phyloP scores from a whole-genome alignment of 2,113 vertebrate genomes.

The Centropus unirufus region DNA sequence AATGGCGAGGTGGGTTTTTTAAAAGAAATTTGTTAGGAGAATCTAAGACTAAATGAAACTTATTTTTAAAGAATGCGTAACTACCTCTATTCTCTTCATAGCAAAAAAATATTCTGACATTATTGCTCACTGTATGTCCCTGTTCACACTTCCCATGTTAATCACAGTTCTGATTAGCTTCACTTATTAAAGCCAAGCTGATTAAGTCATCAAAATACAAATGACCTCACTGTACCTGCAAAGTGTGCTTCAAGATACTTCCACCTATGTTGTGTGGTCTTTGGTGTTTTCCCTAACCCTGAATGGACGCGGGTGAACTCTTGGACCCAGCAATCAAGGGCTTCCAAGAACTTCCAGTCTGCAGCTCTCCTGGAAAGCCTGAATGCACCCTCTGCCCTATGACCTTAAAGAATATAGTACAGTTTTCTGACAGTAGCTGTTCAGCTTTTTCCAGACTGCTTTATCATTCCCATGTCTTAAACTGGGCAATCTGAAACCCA shows the following conservation, averaged over 20 bases:
- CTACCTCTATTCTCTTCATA: neutral
- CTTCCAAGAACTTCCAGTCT: neutral
- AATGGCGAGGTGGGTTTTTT: neutral
- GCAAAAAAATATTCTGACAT: neutral
- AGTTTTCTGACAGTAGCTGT: neutral
- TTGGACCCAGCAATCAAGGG: neutral
- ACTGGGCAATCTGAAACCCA: neutral
- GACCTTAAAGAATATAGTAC: neutral
- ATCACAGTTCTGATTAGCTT: neutral
- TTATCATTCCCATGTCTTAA: neutral
- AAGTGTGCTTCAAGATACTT: neutral
- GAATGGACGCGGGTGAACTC: neutral
- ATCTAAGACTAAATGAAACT: neutral
- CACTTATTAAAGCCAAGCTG: neutral
- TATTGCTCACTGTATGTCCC: accelerated
- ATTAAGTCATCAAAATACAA: neutral
- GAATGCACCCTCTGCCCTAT: neutral
- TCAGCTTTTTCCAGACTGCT: neutral
- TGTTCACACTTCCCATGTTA: neutral
- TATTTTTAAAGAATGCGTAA: neutral
- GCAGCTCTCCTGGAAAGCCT: neutral
- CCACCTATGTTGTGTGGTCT: neutral
- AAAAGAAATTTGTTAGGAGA: neutral
- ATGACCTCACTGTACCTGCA: neutral
- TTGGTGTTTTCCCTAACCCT: neutral